Base-by-base conservation (phyloP, 23 tunicate species). In the Diplosoma virens region DNA sequence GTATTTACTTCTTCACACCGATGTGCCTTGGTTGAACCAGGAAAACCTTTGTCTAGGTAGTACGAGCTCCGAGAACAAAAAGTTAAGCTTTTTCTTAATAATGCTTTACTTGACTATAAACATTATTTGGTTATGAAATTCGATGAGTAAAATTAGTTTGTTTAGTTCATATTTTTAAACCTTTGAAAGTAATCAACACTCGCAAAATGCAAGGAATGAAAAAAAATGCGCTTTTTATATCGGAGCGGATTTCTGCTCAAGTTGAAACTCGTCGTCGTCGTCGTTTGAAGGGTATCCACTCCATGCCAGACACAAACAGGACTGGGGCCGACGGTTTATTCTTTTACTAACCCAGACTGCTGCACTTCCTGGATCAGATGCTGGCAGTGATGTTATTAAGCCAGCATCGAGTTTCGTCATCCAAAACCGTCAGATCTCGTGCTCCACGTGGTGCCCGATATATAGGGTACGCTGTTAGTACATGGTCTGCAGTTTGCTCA, bases 121-220 rank as follows among this genome's bases (percentile, higher is more conserved):
- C 50, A 41, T 41, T 41, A 41, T 41, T 41, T 41, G 50, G 50
- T 41, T 7, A 14, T 41, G 14, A 41, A 41, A 41, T 41, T 7
- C 11, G 67, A 34, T 73, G 33, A 17, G 79, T 3, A 73, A 73
- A 53, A 32, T 53, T 52, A 50, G 32, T 67, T 23, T 53, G 29
- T 53, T 23, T 66, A 7, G 46, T 24, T 27, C 4, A 66, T 30
- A 29, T 66, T 7, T 41, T 66, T 30, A 17, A 27, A 29, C 72
- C 25, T 66, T 66, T 66, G 25, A 66, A 66, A 6, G 72, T 6
- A 66, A 47, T 66, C 7, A 9, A 58, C 65, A 58, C 65, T 24
- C n/a, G n/a, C n/a, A n/a, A 58, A 58, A 58, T 58, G 65, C 65
- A 58, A 58, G 21, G 65, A 20, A 58, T 17, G 65, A 58, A 58